Evolutionary conservation across 2,797 vertebrate species (phyloP), one percentile per base, ranked within the genome.

Genomic region (Dromococcyx pavoninus): DNA sequence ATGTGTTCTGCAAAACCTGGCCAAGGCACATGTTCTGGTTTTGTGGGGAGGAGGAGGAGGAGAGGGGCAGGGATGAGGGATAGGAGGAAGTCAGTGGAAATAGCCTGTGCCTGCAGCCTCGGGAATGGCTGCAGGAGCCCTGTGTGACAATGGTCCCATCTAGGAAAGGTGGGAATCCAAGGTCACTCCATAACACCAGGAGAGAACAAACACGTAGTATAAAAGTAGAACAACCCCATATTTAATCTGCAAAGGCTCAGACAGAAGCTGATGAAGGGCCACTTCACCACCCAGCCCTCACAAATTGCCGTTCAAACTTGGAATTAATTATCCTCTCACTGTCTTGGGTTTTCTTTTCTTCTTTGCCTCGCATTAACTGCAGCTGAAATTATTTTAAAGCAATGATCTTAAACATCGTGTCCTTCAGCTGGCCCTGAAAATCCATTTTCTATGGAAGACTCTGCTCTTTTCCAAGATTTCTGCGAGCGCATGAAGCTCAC

Each of bases 311-410:
- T 80, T 94, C 93, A 92, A 95, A 94, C 83, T 85, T n/a, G 1
- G 89, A 94, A 96, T 96, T 96, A 94, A 97, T 96, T 94, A 94
- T 85, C 95, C 95, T 92, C 86, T 87, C 83, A 57, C 67, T 79
- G 80, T 91, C 95, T 94, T 91, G 89, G 93, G 94, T 94, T 96
- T 96, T 96, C 94, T 93, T 96, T 96, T 94, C 91, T 96, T 95
- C 77, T 94, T 95, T 96, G 90, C 88, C 74, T 90, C 93, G 91
- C 74, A 91, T 96, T 96, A 97, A 96, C 83, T 37, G 74, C 92
- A 75, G 93, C 89, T 91, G 84, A 94, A 96, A 97, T 97, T 93
- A 97, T 97, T 97, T 94, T 96, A 96, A 96, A 97, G 95, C 95
- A 96, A 96, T 95, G 95, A 91, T 96, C 95, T 96, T 94, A 94